Percentiles rank a stretch among this genome's conserved stretches.
Evolutionary conservation across 2,888 invertebrate species (phyloP).

Genomic region (Saturnia japonica): DNA sequence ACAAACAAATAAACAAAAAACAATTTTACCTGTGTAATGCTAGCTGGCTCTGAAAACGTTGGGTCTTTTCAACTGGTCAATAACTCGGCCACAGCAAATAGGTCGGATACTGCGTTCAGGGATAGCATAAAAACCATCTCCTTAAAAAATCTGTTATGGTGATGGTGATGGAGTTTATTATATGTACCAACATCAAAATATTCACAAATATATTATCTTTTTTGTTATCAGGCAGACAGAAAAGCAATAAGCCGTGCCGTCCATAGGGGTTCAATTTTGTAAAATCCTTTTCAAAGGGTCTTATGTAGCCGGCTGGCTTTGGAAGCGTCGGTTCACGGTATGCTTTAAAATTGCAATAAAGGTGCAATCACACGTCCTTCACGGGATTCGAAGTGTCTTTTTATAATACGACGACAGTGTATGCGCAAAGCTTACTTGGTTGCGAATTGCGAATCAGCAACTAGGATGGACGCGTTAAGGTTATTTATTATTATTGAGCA

Average conservation of each 20-base stretch:
- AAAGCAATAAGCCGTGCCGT: slow-evolving; percentile 30
- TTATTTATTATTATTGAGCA: neutral
- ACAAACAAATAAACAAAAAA: too few species aligned
- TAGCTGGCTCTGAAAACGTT: neutral
- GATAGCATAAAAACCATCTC: too few species aligned
- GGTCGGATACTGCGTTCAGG: too few species aligned
- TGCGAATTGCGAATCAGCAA: neutral
- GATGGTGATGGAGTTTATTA: too few species aligned
- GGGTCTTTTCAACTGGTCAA: too few species aligned
- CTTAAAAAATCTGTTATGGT: too few species aligned
- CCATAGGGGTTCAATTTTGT: slow-evolving; percentile 45
- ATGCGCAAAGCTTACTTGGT: slow-evolving; percentile 18
- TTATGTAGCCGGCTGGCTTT: slow-evolving; percentile 34
- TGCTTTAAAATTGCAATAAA: slow-evolving; percentile 64
- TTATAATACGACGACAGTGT: slow-evolving; percentile 43
- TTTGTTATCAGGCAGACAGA: slow-evolving; percentile 24
- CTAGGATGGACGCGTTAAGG: neutral
- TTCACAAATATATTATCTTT: slow-evolving; percentile 14
- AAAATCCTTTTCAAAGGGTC: slow-evolving; percentile 42
- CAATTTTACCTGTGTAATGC: too few species aligned
- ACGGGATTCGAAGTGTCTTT: slow-evolving; percentile 58
- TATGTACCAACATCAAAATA: too few species aligned
- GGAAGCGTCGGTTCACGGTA: slow-evolving; percentile 34
- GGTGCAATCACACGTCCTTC: slow-evolving; percentile 67
- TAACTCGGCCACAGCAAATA: too few species aligned